Evolutionary conservation across 2,888 invertebrate genomes (phyloP).

Genomic region (Apodemia mormo): DNA sequence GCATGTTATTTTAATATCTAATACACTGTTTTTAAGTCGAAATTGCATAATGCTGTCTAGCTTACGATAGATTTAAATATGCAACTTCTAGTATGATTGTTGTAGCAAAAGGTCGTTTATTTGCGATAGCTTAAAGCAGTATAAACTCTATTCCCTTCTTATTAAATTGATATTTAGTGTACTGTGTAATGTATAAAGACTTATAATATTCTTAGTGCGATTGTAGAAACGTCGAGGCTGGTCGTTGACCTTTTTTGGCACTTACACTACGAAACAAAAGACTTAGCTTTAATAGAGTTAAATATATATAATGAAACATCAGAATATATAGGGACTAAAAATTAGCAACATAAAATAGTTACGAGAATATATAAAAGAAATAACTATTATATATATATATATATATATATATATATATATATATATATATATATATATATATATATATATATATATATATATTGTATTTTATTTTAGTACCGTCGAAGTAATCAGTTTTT

Average conservation of each 20-base stretch:
- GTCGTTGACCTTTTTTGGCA: conserved; percentile 81
- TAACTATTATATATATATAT: no score
- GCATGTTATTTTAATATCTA: conserved; percentile 50
- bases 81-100: conserved; percentile 52
- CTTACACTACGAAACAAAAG: conserved; percentile 78
- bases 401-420: no score
- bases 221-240: conserved; percentile 80
- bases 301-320: conserved; percentile 38
- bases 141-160: conserved; percentile 54
- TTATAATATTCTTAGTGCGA: conserved; percentile 52
- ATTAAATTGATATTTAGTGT: conserved; percentile 51
- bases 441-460: no score
- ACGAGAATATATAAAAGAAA: no score
- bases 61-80: conserved; percentile 51
- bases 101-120: conserved; percentile 60
- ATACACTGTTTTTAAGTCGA: conserved; percentile 50
- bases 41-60: conserved; percentile 49
- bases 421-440: no score
- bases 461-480: no score
- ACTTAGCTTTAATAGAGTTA: conserved; percentile 59
- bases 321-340: conserved; percentile 38
- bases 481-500: no score
- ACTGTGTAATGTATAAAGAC: conserved; percentile 43
- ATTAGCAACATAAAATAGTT: neutral
- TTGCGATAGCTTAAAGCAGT: conserved; percentile 43